A percentile compares a stretch with the other conserved stretches of the same genome.
These are phyloP conservation scores for Tubulanus polymorphus DNA, from an alignment of 2,888 invertebrate species.

Conservation along the genomic window DNA sequence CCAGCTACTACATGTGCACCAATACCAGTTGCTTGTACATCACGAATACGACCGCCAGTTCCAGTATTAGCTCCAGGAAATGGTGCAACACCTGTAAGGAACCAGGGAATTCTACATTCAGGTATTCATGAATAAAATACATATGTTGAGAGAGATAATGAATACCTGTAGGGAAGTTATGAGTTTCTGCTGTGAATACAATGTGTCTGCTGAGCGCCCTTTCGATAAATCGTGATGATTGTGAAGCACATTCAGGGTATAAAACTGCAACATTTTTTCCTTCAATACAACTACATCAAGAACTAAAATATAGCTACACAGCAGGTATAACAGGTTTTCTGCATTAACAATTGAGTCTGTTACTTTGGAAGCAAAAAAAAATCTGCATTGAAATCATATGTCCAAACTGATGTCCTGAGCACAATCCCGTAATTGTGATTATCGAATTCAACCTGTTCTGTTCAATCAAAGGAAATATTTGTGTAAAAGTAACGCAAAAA, in stretches of 20 bases:
- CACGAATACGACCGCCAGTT: constrained; percentile 90
- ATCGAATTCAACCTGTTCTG: no score
- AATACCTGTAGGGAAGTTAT: constrained; percentile 76
- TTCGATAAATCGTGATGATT: constrained; percentile 60
- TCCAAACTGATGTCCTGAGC: no score
- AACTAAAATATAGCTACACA: no score
- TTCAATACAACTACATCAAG: no score
- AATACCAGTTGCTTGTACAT: constrained; percentile 91
- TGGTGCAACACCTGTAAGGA: constrained; percentile 74
- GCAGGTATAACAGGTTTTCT: no score
- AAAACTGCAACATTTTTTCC: constrained; percentile 73
- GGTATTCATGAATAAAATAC: background rate
- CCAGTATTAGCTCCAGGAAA: constrained; percentile 98
- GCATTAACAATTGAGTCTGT: background rate
- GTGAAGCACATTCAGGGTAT: constrained; percentile 65
- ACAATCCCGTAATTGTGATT: no score
- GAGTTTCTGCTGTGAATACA: constrained; percentile 97
- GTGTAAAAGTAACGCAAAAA: no score
- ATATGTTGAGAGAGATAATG: background rate
- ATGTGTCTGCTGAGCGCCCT: constrained; percentile 69
- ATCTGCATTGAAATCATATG: background rate
- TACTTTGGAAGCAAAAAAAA: background rate
- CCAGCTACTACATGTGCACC: constrained; percentile 93
- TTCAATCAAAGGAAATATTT: no score
- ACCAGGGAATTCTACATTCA: background rate